Percentiles rank a stretch among this genome's conserved stretches.
phyloP scores from a whole-genome alignment of 2,888 invertebrate genomes.

The Dryococelus australis region DNA sequence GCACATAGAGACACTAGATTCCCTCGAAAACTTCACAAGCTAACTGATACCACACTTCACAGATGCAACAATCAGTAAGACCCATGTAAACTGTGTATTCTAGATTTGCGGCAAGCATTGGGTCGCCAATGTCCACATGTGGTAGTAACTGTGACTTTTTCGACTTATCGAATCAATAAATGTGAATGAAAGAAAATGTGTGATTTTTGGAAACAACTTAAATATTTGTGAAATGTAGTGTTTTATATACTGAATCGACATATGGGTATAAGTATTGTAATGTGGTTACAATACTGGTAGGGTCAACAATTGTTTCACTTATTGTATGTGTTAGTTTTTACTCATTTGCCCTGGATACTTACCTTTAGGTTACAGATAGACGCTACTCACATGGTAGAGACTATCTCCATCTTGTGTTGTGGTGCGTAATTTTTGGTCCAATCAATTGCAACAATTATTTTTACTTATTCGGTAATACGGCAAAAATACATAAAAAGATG shows the following conservation, averaged over 20 bases:
- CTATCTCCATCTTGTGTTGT: constrained; percentile 10
- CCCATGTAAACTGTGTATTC: not conserved
- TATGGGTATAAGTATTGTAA: not conserved
- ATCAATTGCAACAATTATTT: not conserved
- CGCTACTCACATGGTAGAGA: not conserved
- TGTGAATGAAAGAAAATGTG: too few species aligned
- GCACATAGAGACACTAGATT: too few species aligned
- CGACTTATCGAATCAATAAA: not conserved
- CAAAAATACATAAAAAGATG: not conserved
- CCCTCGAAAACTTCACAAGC: too few species aligned
- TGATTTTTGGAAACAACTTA: too few species aligned
- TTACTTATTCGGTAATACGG: constrained; percentile 24
- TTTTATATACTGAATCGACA: not conserved
- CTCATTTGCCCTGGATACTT: not conserved
- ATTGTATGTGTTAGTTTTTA: not conserved
- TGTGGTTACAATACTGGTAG: not conserved
- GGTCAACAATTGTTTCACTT: too few species aligned
- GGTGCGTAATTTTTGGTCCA: not conserved
- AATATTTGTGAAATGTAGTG: too few species aligned
- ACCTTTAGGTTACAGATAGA: constrained; percentile 28
- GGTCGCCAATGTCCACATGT: not conserved
- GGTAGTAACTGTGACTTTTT: not conserved
- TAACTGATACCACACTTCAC: too few species aligned
- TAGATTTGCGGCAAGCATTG: not conserved
- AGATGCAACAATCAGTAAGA: not conserved